phyloP scores from a whole-genome alignment of 2,113 vertebrate species.

The Eira barbara region DNA sequence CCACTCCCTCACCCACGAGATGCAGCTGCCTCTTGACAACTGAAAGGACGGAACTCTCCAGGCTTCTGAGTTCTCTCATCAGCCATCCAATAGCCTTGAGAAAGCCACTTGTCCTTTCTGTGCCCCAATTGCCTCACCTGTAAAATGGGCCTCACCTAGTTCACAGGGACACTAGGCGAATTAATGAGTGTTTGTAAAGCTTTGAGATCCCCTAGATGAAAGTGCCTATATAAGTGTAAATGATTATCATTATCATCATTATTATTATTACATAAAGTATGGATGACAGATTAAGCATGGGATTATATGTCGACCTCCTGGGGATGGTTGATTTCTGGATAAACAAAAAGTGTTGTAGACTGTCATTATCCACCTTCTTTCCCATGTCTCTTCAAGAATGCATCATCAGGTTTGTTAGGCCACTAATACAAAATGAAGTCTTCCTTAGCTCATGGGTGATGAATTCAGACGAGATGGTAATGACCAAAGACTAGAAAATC shows the following conservation, averaged over 20 bases:
- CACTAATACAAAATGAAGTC: neutral
- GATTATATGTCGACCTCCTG: conserved; percentile 56
- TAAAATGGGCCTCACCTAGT: conserved; percentile 71
- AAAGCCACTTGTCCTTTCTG: conserved; percentile 45
- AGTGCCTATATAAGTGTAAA: conserved; percentile 65
- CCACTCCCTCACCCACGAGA: neutral
- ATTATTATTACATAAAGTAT: conserved; percentile 62
- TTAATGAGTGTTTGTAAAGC: conserved; percentile 73
- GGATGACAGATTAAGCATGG: conserved; percentile 64
- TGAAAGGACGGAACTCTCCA: neutral
- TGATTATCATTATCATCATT: conserved; percentile 70
- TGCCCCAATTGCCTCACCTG: conserved; percentile 40
- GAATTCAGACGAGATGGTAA: neutral
- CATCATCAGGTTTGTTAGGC: neutral
- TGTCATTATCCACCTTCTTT: conserved; percentile 68
- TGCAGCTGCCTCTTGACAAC: neutral
- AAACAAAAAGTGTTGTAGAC: conserved; percentile 59
- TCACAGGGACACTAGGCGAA: conserved; percentile 64
- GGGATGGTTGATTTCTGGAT: conserved; percentile 68
- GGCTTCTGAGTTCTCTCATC: neutral
- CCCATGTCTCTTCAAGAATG: conserved; percentile 63
- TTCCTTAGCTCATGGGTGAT: neutral
- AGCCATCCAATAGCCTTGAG: conserved; percentile 31
- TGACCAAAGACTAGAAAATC: neutral
- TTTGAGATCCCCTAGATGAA: conserved; percentile 71